Conservation (phyloP, 37 sponge, comb jelly and placozoan genomes). For the Beroe forskalii region DNA sequence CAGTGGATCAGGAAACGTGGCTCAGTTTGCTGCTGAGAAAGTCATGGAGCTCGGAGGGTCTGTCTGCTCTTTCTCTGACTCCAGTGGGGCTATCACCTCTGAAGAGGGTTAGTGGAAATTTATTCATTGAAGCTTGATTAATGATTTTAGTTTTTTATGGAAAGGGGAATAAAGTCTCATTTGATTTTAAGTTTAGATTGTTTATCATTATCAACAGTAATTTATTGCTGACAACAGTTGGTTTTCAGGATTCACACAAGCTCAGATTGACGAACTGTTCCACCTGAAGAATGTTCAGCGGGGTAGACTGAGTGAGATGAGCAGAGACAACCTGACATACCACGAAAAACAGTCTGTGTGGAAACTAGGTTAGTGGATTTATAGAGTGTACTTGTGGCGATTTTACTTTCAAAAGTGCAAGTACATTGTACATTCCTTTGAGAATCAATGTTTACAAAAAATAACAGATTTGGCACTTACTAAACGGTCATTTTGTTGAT, state of each 20-base stretch:
- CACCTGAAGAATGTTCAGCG: constrained; percentile 26
- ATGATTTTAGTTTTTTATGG: too few species aligned
- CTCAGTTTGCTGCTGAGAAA: constrained; percentile 43
- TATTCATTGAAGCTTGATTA: too few species aligned
- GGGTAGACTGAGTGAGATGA: constrained; percentile 18
- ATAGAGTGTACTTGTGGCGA: too few species aligned
- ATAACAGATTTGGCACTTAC: too few species aligned
- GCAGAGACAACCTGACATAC: neutral
- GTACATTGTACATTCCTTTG: too few species aligned
- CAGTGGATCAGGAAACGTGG: constrained; percentile 12
- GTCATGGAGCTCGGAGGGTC: constrained; percentile 18
- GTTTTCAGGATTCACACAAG: neutral
- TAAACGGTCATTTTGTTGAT: too few species aligned
- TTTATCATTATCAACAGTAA: too few species aligned
- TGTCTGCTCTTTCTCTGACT: constrained; percentile 59
- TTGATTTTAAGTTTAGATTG: too few species aligned
- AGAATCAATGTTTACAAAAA: too few species aligned
- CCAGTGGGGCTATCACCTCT: constrained; percentile 1
- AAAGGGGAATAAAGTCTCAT: too few species aligned
- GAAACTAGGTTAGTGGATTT: neutral
- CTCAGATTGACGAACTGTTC: neutral
- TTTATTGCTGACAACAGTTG: too few species aligned
- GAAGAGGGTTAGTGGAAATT: neutral
- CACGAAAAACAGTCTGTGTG: constrained; percentile 24
- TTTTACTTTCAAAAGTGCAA: too few species aligned